Evolutionary conservation across 1,140 invertebrate species (phyloP).

Genomic region (Cotesia typhae): DNA sequence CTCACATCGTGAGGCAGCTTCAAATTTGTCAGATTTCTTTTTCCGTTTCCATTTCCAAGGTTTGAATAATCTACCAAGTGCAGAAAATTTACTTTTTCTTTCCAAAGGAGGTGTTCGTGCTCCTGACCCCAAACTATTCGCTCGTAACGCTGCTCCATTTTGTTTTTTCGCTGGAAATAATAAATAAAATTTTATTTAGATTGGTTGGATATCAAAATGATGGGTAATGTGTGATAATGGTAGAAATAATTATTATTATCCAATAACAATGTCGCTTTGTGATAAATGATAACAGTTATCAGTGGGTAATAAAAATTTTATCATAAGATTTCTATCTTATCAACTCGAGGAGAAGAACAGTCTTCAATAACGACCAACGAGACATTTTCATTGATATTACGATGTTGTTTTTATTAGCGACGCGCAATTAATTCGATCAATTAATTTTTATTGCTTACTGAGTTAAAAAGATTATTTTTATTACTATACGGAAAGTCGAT

Average conservation of each 20-base stretch:
- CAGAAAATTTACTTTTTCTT: conserved; percentile 92
- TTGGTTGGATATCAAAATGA: background rate
- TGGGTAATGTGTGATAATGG: too few relatives aligned
- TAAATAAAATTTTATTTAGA: conserved; percentile 47
- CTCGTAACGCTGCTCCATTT: conserved; percentile 87
- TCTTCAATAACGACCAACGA: background rate
- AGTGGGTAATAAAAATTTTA: background rate
- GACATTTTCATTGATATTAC: background rate
- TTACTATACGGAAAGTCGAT: too few relatives aligned
- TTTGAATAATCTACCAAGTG: conserved; percentile 93
- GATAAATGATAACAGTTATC: background rate
- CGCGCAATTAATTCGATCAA: too few relatives aligned
- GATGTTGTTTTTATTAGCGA: too few relatives aligned
- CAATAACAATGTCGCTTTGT: background rate
- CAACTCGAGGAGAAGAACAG: background rate
- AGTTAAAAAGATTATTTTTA: too few relatives aligned
- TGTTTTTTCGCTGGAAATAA: conserved; percentile 87
- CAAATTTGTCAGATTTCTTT: conserved; percentile 98
- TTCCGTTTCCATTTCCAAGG: conserved; percentile 99
- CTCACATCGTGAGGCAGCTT: conserved; percentile 95
- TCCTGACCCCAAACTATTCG: conserved; percentile 84
- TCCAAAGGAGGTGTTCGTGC: conserved; percentile 81
- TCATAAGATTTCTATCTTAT: conserved; percentile 10
- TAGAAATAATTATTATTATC: too few relatives aligned
- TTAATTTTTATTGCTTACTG: too few relatives aligned